Percentiles rank a stretch among this genome's conserved stretches.
Conservation (phyloP, 2,888 invertebrate genomes). For the Micoletzkya japonica region DNA sequence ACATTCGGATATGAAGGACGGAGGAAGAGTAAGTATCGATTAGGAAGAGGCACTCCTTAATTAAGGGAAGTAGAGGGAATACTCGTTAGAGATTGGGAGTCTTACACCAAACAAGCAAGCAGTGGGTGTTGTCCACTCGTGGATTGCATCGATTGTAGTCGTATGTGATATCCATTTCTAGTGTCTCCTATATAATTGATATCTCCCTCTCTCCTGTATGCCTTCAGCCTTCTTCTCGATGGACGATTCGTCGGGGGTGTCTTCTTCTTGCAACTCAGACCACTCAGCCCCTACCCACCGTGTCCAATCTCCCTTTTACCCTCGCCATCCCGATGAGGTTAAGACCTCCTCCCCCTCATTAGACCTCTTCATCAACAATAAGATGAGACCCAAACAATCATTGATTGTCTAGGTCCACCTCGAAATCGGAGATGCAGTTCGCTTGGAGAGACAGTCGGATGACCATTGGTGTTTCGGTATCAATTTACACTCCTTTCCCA, state of each 20-base stretch:
- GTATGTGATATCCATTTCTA: too few species aligned
- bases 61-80: neutral
- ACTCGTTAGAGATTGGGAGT: neutral
- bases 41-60: neutral
- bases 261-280: constrained; percentile 56
- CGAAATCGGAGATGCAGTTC: constrained; percentile 94
- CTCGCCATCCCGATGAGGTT: constrained; percentile 89
- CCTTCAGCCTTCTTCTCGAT: constrained; percentile 53
- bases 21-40: constrained; percentile 1
- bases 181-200: too few species aligned
- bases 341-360: neutral
- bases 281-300: constrained; percentile 21
- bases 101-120: neutral
- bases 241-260: constrained; percentile 61
- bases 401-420: constrained; percentile 79
- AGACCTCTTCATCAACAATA: neutral
- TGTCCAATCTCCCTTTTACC: constrained; percentile 89
- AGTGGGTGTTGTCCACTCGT: too few species aligned
- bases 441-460: constrained; percentile 83
- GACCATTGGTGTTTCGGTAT: constrained; percentile 96
- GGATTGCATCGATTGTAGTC: too few species aligned
- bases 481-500: neutral
- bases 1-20: neutral
- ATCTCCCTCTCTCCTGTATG: too few species aligned
- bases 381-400: neutral